Evolutionary conservation across 2,113 vertebrate genomes (phyloP).

Genomic region (Mastomys coucha): DNA sequence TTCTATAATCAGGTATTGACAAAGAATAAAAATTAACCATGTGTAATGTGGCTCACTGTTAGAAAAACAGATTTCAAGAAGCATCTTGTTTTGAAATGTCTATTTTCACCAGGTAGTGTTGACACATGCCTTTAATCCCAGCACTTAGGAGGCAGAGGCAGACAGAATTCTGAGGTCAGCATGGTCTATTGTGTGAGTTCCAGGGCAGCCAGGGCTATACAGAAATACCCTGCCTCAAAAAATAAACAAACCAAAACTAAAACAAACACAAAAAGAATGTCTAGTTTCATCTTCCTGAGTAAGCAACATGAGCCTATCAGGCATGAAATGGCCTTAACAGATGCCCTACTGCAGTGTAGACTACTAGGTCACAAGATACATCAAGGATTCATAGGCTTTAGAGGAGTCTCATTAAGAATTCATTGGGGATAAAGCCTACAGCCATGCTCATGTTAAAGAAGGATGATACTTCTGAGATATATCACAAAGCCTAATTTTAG

Average conservation of each 20-base stretch:
- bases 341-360: not conserved
- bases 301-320: not conserved
- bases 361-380: not conserved
- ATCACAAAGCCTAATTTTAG: not conserved
- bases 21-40: not conserved
- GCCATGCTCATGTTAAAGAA: too few relatives aligned
- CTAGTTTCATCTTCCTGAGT: not conserved
- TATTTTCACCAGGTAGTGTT: not conserved
- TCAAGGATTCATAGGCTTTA: too few relatives aligned
- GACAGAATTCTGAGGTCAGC: too few relatives aligned
- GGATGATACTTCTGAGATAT: fast-evolving
- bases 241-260: too few relatives aligned
- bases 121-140: too few relatives aligned
- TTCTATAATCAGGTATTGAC: not conserved
- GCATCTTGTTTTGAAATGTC: not conserved
- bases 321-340: not conserved
- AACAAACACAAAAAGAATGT: too few relatives aligned
- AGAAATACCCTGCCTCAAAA: too few relatives aligned
- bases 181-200: too few relatives aligned
- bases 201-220: too few relatives aligned
- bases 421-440: not conserved
- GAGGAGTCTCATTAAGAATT: too few relatives aligned
- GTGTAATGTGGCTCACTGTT: not conserved
- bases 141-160: too few relatives aligned
- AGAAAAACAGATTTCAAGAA: not conserved